Conservation (phyloP, 2,797 vertebrate genomes). For the Betta splendens region DNA sequence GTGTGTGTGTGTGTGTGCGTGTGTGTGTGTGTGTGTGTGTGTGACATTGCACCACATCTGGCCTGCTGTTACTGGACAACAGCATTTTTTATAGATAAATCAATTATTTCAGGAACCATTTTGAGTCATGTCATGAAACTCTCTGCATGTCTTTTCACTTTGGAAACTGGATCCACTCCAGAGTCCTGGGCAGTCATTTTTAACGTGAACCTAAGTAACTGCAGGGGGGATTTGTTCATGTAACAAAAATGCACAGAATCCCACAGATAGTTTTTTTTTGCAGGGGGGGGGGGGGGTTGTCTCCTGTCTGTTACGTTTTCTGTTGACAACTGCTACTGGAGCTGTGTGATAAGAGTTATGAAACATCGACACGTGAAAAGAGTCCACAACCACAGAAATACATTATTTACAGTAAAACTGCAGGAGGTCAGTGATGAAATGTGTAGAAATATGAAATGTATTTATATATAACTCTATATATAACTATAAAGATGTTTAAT, state of each 20-base stretch:
- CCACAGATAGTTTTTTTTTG: constrained; percentile 19
- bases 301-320: constrained; percentile 20
- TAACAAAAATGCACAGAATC: constrained; percentile 39
- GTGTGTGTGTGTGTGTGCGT: background rate
- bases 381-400: constrained; percentile 36
- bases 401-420: constrained; percentile 26
- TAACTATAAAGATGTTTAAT: background rate
- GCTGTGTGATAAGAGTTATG: constrained; percentile 26
- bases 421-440: constrained; percentile 11
- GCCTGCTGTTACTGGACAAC: background rate
- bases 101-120: constrained; percentile 20
- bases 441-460: too few species aligned
- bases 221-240: constrained; percentile 5
- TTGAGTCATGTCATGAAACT: constrained; percentile 11
- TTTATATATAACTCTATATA: too few species aligned
- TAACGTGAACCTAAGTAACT: constrained; percentile 24
- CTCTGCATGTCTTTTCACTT: constrained; percentile 7
- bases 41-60: constrained; percentile 29
- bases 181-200: constrained; percentile 16
- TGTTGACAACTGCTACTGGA: constrained; percentile 18
- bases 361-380: constrained; percentile 22
- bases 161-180: constrained; percentile 30
- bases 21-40: background rate
- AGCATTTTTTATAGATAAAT: constrained; percentile 36
- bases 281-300: constrained; percentile 39